These are phyloP conservation scores for Machimus atricapillus DNA, from an alignment of 2,888 invertebrate species.

Conservation along the genomic window DNA sequence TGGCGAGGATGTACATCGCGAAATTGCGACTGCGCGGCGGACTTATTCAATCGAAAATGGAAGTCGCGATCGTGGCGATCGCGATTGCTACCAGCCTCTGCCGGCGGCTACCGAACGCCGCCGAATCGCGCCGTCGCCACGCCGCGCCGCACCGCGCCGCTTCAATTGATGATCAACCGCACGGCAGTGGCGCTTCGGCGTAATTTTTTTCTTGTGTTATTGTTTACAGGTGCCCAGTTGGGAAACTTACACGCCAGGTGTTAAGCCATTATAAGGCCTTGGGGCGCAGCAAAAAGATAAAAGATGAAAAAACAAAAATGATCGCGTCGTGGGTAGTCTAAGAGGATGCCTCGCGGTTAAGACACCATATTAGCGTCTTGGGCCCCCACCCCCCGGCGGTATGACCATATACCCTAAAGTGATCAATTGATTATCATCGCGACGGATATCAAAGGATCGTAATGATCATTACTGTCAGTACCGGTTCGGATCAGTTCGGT, in stretches of 20 bases:
- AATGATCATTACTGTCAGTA: slow-evolving; percentile 38
- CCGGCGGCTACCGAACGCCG: not conserved
- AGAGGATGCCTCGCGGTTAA: not conserved
- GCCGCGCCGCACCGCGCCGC: not conserved
- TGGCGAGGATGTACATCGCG: slow-evolving; percentile 27
- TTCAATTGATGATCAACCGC: slow-evolving; percentile 27
- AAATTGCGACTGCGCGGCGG: slow-evolving; percentile 3
- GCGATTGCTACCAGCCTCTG: not conserved
- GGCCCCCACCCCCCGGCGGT: not conserved
- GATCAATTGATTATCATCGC: slow-evolving; percentile 30
- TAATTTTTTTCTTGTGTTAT: slow-evolving; percentile 23
- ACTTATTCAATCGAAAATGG: slow-evolving; percentile 19
- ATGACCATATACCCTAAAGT: not conserved
- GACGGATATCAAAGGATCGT: slow-evolving; percentile 19
- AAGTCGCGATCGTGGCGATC: not conserved
- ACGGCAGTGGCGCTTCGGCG: slow-evolving; percentile 32
- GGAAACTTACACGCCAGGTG: slow-evolving; percentile 41
- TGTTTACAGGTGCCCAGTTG: slow-evolving; percentile 39
- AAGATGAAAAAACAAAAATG: not conserved
- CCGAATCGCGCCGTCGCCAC: not conserved
- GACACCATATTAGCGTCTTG: not conserved
- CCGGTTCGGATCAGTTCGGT: slow-evolving; percentile 14
- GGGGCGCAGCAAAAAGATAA: not conserved
- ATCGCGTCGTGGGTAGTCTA: not conserved
- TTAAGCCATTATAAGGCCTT: slow-evolving; percentile 27